Conservation (phyloP, 2,113 vertebrate species). For the Pica pica region DNA sequence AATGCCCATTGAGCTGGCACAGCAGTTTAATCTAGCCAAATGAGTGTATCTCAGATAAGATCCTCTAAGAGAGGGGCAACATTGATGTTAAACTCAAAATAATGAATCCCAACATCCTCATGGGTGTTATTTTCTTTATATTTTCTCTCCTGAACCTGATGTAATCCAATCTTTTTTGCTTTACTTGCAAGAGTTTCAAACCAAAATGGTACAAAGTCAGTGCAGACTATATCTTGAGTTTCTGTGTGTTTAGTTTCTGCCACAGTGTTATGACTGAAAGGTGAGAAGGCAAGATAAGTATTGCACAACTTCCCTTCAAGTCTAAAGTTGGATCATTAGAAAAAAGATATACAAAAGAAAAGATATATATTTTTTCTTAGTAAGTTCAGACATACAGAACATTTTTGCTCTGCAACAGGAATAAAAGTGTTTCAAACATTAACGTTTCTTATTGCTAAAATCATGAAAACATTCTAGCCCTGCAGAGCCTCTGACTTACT, state of each 20-base stretch:
- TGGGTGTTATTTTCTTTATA: neutral
- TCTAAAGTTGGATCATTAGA: neutral
- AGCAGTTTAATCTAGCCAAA: neutral
- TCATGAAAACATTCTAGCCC: neutral
- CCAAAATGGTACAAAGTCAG: neutral
- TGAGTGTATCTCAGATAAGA: neutral
- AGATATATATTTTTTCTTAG: no score
- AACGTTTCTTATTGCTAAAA: neutral
- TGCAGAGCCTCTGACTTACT: neutral
- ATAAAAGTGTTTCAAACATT: neutral
- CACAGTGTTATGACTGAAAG: neutral
- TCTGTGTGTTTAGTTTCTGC: neutral
- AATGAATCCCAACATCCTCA: neutral
- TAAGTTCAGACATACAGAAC: neutral
- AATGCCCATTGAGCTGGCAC: neutral
- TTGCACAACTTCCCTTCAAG: neutral
- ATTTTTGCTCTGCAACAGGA: neutral
- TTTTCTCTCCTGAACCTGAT: neutral
- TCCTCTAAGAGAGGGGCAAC: neutral
- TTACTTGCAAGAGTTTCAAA: neutral
- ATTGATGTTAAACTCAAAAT: neutral
- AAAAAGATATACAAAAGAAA: neutral
- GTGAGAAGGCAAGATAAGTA: neutral
- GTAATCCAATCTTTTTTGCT: neutral
- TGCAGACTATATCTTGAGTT: neutral